Base-by-base conservation (phyloP, 2,888 invertebrate species). In the Limnephilus marmoratus region DNA sequence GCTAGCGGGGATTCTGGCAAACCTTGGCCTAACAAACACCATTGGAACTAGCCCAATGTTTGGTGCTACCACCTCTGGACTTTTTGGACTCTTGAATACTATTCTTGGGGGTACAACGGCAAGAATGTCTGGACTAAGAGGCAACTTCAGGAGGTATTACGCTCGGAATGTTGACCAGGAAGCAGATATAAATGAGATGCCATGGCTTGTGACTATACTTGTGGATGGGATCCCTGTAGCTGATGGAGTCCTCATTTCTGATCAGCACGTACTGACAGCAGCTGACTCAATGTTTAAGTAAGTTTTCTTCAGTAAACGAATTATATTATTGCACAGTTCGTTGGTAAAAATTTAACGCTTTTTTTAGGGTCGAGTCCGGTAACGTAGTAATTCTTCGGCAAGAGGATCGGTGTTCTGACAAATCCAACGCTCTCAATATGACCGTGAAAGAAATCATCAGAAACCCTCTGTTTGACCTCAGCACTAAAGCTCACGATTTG, bases 201-300 rank as follows among this genome's bases (percentile, higher is more conserved):
- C 97, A 0, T 97, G 97, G 97, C 94, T 97, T 31, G 96, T 95
- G 3, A 94, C 95, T 68, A 94, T 97, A 92, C 95, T 96, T 92
- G 94, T 96, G 34, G 95, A 95, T 90, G 95, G 95, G 4, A 94
- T 94, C 18, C 93, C 94, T 2, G 94, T 94, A 18, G 94, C 96
- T 45, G 95, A 95, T 81, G 97, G 96, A 5, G 95, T 96, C 29
- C 94, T 97, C 89, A 96, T 97, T 93, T 97, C 97, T 93, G 96
- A 97, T 94, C 95, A 95, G 94, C 97, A 97, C 94, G 95, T 97
- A 7, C 93, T 97, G 49, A 97, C 97, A 24, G 95, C 96, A 13
- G 97, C 97, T 0, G 96, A 96, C 81, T 95, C 95, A 92, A 94
- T 97, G 2, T 94, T 96, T 85, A 95, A 96, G 97, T 97, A 94